These are phyloP conservation scores for Tetragnatha montana DNA, from an alignment of 2,888 invertebrate genomes.

Conservation along the genomic window DNA sequence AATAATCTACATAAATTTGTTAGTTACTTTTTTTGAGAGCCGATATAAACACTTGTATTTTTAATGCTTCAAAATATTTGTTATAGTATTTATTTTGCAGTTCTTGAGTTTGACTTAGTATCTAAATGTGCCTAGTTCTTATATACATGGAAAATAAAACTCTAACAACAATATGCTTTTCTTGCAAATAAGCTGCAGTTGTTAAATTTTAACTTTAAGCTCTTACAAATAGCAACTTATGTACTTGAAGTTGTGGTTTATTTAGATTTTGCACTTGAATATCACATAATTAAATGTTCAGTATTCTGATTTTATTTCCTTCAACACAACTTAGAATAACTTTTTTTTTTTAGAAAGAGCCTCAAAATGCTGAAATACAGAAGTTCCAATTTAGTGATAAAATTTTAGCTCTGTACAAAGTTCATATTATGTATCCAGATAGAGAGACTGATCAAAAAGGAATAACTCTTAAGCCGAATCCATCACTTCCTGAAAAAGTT, in stretches of 20 bases:
- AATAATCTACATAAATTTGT: too few relatives aligned
- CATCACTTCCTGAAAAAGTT: neutral
- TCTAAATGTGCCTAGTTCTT: neutral
- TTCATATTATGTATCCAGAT: constrained; percentile 10
- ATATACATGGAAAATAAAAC: neutral
- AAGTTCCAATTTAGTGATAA: constrained; percentile 61
- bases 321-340: neutral
- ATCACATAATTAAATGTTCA: too few relatives aligned
- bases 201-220: neutral
- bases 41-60: too few relatives aligned
- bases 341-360: constrained; percentile 60
- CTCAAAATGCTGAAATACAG: constrained; percentile 63
- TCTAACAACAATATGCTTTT: neutral
- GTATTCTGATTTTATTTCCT: too few relatives aligned
- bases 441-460: neutral
- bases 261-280: too few relatives aligned
- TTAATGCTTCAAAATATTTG: neutral
- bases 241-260: too few relatives aligned
- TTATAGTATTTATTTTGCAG: neutral
- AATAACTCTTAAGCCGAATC: neutral
- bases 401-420: constrained; percentile 64
- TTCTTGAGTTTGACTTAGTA: neutral
- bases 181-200: neutral
- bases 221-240: neutral
- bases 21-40: too few relatives aligned